Conservation (phyloP, 2,113 vertebrate genomes). For the Porphyrio hochstetteri region DNA sequence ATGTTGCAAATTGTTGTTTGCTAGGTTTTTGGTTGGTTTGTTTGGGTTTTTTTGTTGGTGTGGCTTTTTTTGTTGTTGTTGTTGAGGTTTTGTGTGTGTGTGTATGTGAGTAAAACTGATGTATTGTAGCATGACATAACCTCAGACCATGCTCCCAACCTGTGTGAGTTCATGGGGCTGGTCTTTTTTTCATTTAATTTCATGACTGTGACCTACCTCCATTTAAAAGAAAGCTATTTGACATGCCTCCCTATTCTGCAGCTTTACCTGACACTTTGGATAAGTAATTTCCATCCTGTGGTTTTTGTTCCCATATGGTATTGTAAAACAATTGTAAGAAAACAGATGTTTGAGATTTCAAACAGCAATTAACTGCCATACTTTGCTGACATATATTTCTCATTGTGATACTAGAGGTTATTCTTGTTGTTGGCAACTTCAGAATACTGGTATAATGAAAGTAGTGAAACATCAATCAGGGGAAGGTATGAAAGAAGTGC, state of each 20-base stretch:
- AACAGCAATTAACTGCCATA: constrained; percentile 39
- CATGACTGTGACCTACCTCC: background rate
- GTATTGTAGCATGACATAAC: background rate
- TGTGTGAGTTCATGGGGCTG: background rate
- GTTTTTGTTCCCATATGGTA: constrained; percentile 25
- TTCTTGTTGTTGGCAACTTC: background rate
- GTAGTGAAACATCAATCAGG: constrained; percentile 8
- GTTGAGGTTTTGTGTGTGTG: too few species aligned
- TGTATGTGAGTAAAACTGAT: background rate
- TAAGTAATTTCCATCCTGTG: background rate
- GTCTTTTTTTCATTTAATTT: background rate
- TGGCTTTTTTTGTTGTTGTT: background rate
- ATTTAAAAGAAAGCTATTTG: background rate
- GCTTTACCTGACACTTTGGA: constrained; percentile 32
- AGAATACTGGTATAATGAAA: background rate
- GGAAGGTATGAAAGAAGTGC: background rate
- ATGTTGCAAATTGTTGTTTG: background rate
- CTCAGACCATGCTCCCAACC: background rate
- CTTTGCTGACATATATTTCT: constrained; percentile 23
- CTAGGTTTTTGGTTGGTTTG: too few species aligned
- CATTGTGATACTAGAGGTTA: constrained; percentile 2
- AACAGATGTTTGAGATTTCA: constrained; percentile 51
- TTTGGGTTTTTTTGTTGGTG: too few species aligned
- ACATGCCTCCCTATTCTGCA: background rate
- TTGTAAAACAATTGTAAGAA: constrained; percentile 38